These are phyloP conservation scores for Accipiter cooperii DNA, from an alignment of 2,113 vertebrate genomes.

Conservation along the genomic window DNA sequence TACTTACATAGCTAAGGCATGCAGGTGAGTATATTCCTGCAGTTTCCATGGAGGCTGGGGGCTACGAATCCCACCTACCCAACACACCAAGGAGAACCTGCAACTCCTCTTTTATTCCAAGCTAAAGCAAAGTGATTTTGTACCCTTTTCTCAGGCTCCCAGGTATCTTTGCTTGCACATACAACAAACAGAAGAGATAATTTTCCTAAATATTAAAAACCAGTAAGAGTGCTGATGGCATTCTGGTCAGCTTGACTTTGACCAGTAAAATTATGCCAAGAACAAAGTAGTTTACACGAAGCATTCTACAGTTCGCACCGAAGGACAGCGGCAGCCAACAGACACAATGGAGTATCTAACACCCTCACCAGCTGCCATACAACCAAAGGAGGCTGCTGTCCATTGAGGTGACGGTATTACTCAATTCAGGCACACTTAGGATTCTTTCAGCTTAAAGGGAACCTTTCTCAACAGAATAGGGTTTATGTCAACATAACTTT, in stretches of 20 bases:
- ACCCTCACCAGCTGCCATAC: background rate
- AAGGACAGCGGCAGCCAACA: background rate
- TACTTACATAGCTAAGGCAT: accelerated
- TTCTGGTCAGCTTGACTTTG: background rate
- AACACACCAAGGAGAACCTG: accelerated
- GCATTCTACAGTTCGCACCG: background rate
- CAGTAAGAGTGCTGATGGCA: background rate
- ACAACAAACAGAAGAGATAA: background rate
- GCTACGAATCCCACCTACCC: background rate
- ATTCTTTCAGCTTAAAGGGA: background rate
- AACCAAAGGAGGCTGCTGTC: background rate
- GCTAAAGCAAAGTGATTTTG: background rate
- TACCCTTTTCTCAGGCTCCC: background rate
- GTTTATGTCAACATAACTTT: accelerated
- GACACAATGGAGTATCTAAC: background rate
- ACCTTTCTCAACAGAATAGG: background rate
- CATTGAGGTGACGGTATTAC: accelerated
- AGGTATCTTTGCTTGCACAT: background rate
- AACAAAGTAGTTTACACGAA: background rate
- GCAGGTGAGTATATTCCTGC: background rate
- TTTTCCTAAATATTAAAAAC: background rate
- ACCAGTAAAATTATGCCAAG: background rate
- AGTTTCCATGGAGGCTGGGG: background rate
- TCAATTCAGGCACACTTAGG: background rate
- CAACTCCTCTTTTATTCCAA: background rate